A percentile compares a stretch with the other conserved stretches of the same genome.
phyloP scores from a whole-genome alignment of 2,113 vertebrate genomes.

The Tenrec ecaudatus region DNA sequence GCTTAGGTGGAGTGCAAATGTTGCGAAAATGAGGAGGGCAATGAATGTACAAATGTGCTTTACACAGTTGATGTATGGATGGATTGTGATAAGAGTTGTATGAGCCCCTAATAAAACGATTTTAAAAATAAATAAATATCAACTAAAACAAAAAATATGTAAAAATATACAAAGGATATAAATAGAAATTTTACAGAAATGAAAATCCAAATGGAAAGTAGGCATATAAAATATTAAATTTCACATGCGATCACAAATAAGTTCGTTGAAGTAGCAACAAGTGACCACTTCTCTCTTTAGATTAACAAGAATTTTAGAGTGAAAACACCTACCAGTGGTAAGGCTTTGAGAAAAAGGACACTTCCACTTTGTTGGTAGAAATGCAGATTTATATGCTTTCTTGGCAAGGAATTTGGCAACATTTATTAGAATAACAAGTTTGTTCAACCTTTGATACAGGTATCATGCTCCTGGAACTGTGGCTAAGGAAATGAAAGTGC shows the following conservation, averaged over 20 bases:
- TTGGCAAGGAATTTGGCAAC: not conserved
- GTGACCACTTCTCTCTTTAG: not conserved
- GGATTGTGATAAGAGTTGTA: no score
- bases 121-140: no score
- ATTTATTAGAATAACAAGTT: not conserved
- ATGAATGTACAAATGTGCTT: no score
- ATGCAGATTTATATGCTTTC: not conserved
- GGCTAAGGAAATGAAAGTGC: conserved; percentile 14
- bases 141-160: not conserved
- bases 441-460: not conserved
- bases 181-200: not conserved
- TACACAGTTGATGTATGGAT: no score
- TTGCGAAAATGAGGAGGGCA: no score
- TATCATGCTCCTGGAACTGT: not conserved
- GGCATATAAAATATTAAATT: not conserved
- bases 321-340: not conserved
- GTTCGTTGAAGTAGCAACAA: not conserved
- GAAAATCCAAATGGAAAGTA: not conserved
- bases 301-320: not conserved
- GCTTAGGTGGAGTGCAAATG: no score
- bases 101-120: no score
- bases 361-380: not conserved
- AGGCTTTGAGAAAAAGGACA: not conserved
- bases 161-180: not conserved
- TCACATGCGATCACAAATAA: not conserved